These are phyloP conservation scores for Cairina moschata DNA, from an alignment of 2,113 vertebrate genomes.

Conservation along the genomic window DNA sequence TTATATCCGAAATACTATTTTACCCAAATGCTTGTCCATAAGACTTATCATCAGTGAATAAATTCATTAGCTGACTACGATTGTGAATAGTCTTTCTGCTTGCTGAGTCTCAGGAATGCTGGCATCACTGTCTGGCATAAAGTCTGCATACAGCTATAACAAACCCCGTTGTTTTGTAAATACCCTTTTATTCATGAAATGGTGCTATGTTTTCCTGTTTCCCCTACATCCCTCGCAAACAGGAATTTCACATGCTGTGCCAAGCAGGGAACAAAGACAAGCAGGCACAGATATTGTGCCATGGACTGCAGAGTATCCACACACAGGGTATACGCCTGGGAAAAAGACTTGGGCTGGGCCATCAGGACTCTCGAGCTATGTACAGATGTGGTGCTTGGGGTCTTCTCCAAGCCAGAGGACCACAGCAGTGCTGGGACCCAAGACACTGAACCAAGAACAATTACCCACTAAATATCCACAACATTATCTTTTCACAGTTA, in stretches of 20 bases:
- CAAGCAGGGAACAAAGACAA: slow-evolving; percentile 7
- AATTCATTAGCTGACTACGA: slow-evolving; percentile 27
- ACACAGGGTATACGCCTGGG: background rate
- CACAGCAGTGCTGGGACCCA: background rate
- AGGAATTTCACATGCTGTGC: background rate
- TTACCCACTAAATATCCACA: background rate
- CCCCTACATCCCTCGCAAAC: background rate
- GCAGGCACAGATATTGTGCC: background rate
- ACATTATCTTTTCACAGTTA: background rate
- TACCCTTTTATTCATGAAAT: slow-evolving; percentile 28
- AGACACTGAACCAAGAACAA: background rate
- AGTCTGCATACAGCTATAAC: slow-evolving; percentile 39
- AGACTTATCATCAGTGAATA: slow-evolving; percentile 33
- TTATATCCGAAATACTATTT: slow-evolving; percentile 41
- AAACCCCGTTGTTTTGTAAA: slow-evolving; percentile 56
- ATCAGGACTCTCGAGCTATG: fast-evolving
- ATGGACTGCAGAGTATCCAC: background rate
- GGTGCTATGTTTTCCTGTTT: background rate
- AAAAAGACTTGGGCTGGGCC: background rate
- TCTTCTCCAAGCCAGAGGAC: background rate
- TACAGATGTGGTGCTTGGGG: background rate
- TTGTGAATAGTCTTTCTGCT: slow-evolving; percentile 43
- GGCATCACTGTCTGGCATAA: slow-evolving; percentile 1
- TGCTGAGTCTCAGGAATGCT: slow-evolving; percentile 30
- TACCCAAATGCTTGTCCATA: background rate